phyloP scores from a whole-genome alignment of 2,113 vertebrate species.

The Ctenomys sociabilis region DNA sequence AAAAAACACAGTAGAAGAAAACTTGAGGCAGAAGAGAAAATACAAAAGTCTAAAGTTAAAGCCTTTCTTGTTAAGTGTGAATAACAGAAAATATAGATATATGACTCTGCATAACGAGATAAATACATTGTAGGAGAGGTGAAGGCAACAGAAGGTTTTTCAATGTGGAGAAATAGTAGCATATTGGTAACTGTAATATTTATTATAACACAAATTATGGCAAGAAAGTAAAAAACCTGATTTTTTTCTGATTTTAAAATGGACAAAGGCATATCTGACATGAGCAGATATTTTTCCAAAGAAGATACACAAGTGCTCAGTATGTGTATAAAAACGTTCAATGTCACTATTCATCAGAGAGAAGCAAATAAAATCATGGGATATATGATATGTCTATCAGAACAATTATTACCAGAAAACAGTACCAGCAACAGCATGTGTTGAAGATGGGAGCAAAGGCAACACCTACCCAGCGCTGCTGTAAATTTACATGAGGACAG shows the following conservation, averaged over 20 bases:
- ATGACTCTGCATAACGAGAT: not conserved
- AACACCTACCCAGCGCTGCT: not conserved
- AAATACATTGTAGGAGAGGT: not conserved
- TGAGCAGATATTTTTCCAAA: not conserved
- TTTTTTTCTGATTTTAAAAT: not conserved
- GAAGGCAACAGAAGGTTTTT: not conserved
- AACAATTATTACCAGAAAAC: not conserved
- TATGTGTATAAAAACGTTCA: not conserved
- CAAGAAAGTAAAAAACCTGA: not conserved
- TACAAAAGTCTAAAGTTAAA: not conserved
- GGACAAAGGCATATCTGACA: not conserved
- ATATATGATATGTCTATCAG: not conserved
- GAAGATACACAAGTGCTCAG: not conserved
- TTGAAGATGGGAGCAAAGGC: not conserved
- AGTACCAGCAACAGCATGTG: not conserved
- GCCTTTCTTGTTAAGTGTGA: not conserved
- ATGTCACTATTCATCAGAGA: not conserved
- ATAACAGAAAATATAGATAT: not conserved
- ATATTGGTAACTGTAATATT: not conserved
- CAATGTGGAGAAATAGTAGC: not conserved
- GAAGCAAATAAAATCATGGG: not conserved
- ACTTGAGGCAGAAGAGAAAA: not conserved
- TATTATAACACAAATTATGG: not conserved
- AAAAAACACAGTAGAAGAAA: not conserved
- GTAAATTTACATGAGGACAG: not conserved